Percentiles rank a stretch among this genome's conserved stretches.
Evolutionary conservation across 2,113 vertebrate genomes (phyloP).

Genomic region (Phrynosoma platyrhinos): DNA sequence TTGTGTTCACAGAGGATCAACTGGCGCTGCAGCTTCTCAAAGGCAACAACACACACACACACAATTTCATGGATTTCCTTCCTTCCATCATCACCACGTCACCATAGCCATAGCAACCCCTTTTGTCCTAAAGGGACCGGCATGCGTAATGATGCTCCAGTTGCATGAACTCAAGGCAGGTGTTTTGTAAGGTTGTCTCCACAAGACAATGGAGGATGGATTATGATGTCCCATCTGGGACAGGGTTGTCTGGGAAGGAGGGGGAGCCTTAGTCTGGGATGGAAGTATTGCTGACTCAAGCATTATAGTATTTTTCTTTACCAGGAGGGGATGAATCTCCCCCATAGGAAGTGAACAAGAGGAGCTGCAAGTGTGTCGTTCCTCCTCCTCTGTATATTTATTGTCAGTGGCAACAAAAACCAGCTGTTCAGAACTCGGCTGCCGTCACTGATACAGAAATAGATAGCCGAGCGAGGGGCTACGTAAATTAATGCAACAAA

Average conservation of each 20-base stretch:
- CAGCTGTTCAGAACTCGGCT: not conserved
- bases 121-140: slow-evolving; percentile 37
- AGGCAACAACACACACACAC: not conserved
- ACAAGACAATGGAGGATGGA: not conserved
- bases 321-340: not conserved
- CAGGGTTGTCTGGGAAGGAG: too few relatives aligned
- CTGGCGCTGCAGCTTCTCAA: not conserved
- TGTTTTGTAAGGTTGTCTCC: not conserved
- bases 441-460: slow-evolving; percentile 4
- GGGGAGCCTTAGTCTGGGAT: not conserved
- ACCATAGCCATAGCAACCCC: slow-evolving; percentile 25
- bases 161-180: not conserved
- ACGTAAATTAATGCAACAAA: not conserved
- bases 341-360: not conserved
- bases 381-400: not conserved
- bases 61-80: slow-evolving; percentile 11
- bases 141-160: not conserved
- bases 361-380: not conserved
- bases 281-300: not conserved
- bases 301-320: not conserved
- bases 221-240: not conserved
- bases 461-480: not conserved
- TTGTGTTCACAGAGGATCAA: not conserved
- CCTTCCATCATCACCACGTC: not conserved
- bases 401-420: not conserved